A percentile compares a stretch with the other conserved stretches of the same genome.
These are phyloP conservation scores for Scarus forsteni DNA, from an alignment of 2,797 vertebrate species.

Conservation along the genomic window DNA sequence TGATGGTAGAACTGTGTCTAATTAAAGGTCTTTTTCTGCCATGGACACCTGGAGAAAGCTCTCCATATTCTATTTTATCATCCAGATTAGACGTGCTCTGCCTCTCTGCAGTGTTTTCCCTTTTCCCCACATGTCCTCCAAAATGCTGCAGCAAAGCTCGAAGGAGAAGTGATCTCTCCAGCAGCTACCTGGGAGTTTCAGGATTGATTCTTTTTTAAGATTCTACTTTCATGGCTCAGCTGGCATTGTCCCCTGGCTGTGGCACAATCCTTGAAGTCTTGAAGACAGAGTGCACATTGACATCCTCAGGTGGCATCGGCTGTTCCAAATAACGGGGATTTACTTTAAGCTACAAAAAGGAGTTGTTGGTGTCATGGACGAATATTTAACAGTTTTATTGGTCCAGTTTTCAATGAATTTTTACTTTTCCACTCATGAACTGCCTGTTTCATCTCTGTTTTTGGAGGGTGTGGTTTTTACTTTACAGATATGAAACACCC, in stretches of 20 bases:
- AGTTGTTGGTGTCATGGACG: conserved; percentile 16
- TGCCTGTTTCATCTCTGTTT: background rate
- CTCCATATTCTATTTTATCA: conserved; percentile 49
- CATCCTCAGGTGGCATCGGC: conserved; percentile 44
- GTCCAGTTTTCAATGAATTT: too few species aligned
- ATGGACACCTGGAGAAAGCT: conserved; percentile 61
- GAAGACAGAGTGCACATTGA: conserved; percentile 52
- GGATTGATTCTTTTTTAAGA: conserved; percentile 78
- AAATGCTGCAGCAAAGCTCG: conserved; percentile 70
- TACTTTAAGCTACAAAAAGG: conserved; percentile 50
- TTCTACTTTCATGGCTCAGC: conserved; percentile 78
- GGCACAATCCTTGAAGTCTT: conserved; percentile 73
- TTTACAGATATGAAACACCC: too few species aligned
- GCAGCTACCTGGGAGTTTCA: conserved; percentile 74
- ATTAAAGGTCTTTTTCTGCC: conserved; percentile 50
- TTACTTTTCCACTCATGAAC: conserved; percentile 5
- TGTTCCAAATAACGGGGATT: conserved; percentile 50
- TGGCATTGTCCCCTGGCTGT: conserved; percentile 71
- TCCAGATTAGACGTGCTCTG: conserved; percentile 66
- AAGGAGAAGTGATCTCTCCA: conserved; percentile 69
- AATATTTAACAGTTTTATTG: too few species aligned
- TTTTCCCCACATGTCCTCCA: conserved; percentile 55
- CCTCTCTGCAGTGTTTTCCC: conserved; percentile 59
- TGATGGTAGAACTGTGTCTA: conserved; percentile 45
- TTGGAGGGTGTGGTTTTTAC: too few species aligned